Percentiles rank a stretch among this genome's conserved stretches.
phyloP scores from a whole-genome alignment of 2,113 vertebrate species.

The Phalacrocorax pelagicus region DNA sequence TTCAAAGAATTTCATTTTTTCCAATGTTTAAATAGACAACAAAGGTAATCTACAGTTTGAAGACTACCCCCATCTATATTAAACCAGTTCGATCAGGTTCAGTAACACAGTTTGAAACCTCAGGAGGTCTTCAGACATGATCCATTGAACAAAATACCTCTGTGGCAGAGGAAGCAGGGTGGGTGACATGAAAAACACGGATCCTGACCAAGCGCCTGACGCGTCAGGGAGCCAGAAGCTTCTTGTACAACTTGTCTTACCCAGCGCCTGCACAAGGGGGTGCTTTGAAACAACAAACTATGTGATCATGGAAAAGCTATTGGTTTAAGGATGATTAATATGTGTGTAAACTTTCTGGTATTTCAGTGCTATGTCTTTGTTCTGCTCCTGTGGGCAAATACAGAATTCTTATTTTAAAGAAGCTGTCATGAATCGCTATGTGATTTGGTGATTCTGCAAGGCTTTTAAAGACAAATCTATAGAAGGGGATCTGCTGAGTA shows the following conservation, averaged over 20 bases:
- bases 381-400: neutral
- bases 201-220: neutral
- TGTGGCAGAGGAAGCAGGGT: neutral
- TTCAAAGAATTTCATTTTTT: neutral
- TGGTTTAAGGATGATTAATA: slow-evolving; percentile 3
- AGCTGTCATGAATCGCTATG: neutral
- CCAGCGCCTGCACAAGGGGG: slow-evolving; percentile 39
- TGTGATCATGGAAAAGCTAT: neutral
- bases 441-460: neutral
- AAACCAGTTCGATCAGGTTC: neutral
- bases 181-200: neutral
- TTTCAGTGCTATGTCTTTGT: neutral
- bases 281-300: slow-evolving; percentile 42
- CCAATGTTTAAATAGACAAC: neutral
- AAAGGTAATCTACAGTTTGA: neutral
- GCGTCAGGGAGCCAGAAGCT: neutral
- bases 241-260: slow-evolving; percentile 19
- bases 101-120: neutral
- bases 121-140: neutral
- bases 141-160: neutral
- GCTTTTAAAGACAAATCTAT: slow-evolving; percentile 10
- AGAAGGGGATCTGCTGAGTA: neutral
- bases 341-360: neutral
- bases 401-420: slow-evolving; percentile 18
- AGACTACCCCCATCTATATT: neutral